Conservation (phyloP, 1,140 invertebrate genomes). For the Apocrypta bakeri region DNA sequence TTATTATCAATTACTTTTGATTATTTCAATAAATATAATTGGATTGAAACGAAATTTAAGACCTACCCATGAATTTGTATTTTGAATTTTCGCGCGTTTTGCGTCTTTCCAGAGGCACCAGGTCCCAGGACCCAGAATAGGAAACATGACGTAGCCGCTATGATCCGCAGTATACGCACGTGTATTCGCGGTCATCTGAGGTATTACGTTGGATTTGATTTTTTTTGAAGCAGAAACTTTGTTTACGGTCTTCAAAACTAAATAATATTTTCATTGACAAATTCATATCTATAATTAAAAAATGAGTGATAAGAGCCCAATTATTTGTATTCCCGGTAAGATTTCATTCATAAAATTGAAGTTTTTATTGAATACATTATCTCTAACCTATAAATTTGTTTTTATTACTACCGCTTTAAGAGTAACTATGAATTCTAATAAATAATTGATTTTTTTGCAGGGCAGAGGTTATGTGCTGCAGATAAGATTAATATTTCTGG, state of each 20-base stretch:
- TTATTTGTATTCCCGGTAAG: conserved; percentile 76
- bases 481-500: conserved; percentile 82
- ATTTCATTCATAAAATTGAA: conserved; percentile 1
- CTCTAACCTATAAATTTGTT: conserved; percentile 10
- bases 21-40: too few species aligned
- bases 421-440: background rate
- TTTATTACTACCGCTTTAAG: background rate
- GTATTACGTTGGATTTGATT: background rate
- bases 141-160: too few species aligned
- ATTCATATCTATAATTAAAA: background rate
- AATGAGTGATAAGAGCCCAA: conserved; percentile 52
- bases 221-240: background rate
- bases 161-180: too few species aligned
- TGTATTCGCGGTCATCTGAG: background rate
- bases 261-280: background rate
- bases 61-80: background rate
- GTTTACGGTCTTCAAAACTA: background rate
- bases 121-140: too few species aligned
- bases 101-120: too few species aligned
- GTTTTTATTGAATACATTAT: background rate
- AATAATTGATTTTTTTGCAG: conserved; percentile 65
- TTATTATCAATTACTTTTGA: too few species aligned
- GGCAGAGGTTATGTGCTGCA: conserved; percentile 82
- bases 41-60: too few species aligned
- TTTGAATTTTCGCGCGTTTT: background rate